Percentiles rank a stretch among this genome's conserved stretches.
Evolutionary conservation across 2,888 invertebrate species (phyloP).

Genomic region (Eucera pruinosa): DNA sequence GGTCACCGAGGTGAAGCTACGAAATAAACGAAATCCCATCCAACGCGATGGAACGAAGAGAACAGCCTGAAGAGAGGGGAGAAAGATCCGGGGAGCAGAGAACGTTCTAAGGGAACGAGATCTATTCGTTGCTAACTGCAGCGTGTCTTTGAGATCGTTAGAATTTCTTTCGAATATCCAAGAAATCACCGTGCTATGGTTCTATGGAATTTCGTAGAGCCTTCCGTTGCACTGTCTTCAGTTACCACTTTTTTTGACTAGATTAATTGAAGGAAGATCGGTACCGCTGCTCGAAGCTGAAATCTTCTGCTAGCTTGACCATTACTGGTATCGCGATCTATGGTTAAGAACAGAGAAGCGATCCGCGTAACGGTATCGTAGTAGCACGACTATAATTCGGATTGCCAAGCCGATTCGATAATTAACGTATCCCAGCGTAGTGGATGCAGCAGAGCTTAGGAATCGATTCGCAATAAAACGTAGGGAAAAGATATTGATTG

Average conservation of each 20-base stretch:
- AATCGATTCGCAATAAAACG: conserved; percentile 19
- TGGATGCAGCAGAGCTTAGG: not conserved
- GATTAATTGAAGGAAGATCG: conserved; percentile 17
- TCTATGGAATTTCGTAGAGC: too few species aligned
- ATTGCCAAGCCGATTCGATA: conserved; percentile 21
- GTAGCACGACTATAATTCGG: conserved; percentile 26
- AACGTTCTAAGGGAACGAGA: too few species aligned
- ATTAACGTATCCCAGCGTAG: conserved; percentile 35
- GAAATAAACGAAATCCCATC: conserved; percentile 79
- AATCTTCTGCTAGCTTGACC: not conserved
- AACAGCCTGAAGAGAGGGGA: not conserved
- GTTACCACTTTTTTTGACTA: not conserved
- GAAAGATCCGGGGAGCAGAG: too few species aligned
- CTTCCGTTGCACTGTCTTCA: too few species aligned
- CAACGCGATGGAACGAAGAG: conserved; percentile 76
- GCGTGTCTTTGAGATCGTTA: too few species aligned
- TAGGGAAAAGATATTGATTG: conserved; percentile 27
- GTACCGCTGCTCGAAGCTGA: not conserved
- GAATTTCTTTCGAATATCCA: too few species aligned
- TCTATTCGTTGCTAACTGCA: too few species aligned
- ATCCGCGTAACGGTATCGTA: not conserved
- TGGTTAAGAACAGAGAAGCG: not conserved
- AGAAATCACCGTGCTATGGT: too few species aligned
- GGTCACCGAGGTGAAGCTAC: conserved; percentile 85
- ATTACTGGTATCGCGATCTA: conserved; percentile 25